Conservation (phyloP, 1,140 invertebrate genomes). For the Drosophila persimilis region DNA sequence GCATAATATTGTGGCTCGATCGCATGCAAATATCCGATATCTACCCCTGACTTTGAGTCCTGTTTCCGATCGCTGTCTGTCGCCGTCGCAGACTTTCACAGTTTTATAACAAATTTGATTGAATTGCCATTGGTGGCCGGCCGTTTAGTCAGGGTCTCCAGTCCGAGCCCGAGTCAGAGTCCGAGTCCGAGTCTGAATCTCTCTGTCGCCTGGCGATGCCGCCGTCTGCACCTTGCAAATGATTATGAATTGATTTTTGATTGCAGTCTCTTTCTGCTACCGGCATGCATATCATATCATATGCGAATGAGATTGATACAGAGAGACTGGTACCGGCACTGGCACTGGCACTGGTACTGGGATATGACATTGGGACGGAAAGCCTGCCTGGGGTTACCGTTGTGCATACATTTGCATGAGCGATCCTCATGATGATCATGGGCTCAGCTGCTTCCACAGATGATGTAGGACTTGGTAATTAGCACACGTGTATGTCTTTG, state of each 20-base stretch:
- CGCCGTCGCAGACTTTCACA: conserved; percentile 69
- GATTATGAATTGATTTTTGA: conserved; percentile 82
- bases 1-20: conserved; percentile 58
- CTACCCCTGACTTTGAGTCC: conserved; percentile 65
- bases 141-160: neutral
- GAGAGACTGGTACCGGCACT: neutral
- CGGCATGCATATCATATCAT: conserved; percentile 30
- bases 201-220: conserved; percentile 23
- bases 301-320: conserved; percentile 51
- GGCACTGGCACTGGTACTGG: neutral
- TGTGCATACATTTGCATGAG: conserved; percentile 48
- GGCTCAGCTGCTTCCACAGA: conserved; percentile 4
- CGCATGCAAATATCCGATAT: conserved; percentile 67
- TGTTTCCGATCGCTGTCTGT: conserved; percentile 73
- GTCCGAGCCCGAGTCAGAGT: neutral
- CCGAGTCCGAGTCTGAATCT: no score
- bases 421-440: conserved; percentile 18
- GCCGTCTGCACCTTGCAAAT: conserved; percentile 77
- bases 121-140: conserved; percentile 51
- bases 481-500: conserved; percentile 57
- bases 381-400: conserved; percentile 33
- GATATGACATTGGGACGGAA: neutral
- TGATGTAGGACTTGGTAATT: conserved; percentile 53
- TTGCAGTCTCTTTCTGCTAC: conserved; percentile 50
- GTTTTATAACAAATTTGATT: conserved; percentile 82